phyloP scores from a whole-genome alignment of 2,113 vertebrate species.

The rat (Rattus norvegicus) region GRCr8 NC_086022.1:175716501-175717000 shows the following conservation, averaged over 20 bases:
- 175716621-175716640: background rate
- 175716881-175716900: background rate
- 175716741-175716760: background rate
- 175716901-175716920: background rate
- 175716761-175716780: background rate
- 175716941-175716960: background rate
- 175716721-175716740: background rate
- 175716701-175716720: background rate
- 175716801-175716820: background rate
- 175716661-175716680: background rate
- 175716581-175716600: background rate
- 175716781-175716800: background rate
- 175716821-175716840: background rate
- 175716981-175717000: background rate
- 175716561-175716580: background rate
- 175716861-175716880: background rate
- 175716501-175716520: conserved; percentile 17
- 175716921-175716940: background rate
- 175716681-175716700: background rate
- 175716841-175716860: background rate
- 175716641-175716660: background rate
- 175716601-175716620: background rate
- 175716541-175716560: background rate
- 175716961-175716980: background rate
- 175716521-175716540: background rate